Conservation (phyloP, 2,888 invertebrate species). For the Callimorpha dominula region DNA sequence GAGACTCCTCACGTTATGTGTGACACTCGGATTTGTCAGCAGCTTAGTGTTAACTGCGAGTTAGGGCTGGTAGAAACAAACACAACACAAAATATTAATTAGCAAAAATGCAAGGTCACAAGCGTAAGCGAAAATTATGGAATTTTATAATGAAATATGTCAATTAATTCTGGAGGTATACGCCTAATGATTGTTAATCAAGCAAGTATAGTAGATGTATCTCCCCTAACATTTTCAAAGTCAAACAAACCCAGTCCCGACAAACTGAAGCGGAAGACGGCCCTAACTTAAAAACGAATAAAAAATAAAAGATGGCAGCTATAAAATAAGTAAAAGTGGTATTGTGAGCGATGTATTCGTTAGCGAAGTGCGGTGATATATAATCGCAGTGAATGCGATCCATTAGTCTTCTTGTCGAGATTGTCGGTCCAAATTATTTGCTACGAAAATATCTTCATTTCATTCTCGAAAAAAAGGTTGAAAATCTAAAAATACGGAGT, state of each 20-base stretch:
- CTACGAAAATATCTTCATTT: constrained; percentile 59
- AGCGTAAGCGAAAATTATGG: background rate
- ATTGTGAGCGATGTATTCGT: constrained; percentile 64
- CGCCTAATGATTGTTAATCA: background rate
- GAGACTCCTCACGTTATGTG: constrained; percentile 2
- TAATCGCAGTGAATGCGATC: constrained; percentile 56
- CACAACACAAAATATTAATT: background rate
- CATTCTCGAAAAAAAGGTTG: constrained; percentile 18
- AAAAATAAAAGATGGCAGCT: constrained; percentile 52
- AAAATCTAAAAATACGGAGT: constrained; percentile 9
- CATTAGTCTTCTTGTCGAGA: constrained; percentile 69
- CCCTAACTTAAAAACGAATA: constrained; percentile 28
- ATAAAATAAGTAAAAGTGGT: constrained; percentile 54
- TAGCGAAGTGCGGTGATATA: constrained; percentile 60
- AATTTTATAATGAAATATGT: background rate
- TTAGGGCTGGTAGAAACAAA: background rate
- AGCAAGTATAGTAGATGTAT: background rate
- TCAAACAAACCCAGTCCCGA: background rate
- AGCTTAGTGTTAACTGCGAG: background rate
- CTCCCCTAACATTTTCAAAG: background rate
- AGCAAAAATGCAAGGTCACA: background rate
- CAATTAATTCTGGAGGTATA: background rate
- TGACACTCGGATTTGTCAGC: constrained; percentile 13
- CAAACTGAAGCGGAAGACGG: background rate
- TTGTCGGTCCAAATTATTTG: constrained; percentile 65